Evolutionary conservation across 1,140 invertebrate genomes (phyloP), one percentile per base, ranked within the genome.

Genomic region (Rhizoglyphus robini): DNA sequence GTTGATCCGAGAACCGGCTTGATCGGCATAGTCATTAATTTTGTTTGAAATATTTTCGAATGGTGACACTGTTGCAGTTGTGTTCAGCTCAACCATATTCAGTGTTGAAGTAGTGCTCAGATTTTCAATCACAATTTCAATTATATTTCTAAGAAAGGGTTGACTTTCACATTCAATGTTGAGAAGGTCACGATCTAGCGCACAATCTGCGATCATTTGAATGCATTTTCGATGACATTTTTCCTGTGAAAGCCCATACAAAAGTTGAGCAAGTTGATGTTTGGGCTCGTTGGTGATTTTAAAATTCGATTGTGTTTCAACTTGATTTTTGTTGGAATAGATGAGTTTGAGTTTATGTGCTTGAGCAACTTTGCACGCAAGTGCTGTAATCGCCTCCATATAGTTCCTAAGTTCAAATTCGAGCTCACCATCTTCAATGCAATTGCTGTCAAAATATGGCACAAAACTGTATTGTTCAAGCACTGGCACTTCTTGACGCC

Each of bases 51-150:
- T n/a, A n/a, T n/a, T n/a, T n/a, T n/a, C n/a, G n/a, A n/a, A n/a
- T n/a, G n/a, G n/a, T n/a, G n/a, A 31, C 15, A 67, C 31, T 64
- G 71, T 70, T 4, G 71, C 67, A 20, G 68, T 69, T 3, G 74
- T 72, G 48, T 70, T 72, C 0, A 87, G 76, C 79, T 96, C 92
- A 4, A 83, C 77, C n/a, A 85, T 78, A 71, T 88, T 90, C 2
- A 94, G 72, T 70, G 86, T 87, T 0, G 83, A 72, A 0, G 82
- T 80, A 25, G 80, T 78, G 31, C n/a, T n/a, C n/a, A 79, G 81
- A 73, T 96, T 96, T 76, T 95, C 90, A 18, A 86, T 73, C 0
- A 85, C 83, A 25, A 87, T 75, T 71, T 94, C 85, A 8, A 86
- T 69, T 46, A 82, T 75, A 0, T 83, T 65, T 34, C 83, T 74